A percentile compares a stretch with the other conserved stretches of the same genome.
These are phyloP conservation scores for Drosophila cyrtoloma DNA, from an alignment of 2,888 invertebrate species.

Conservation along the genomic window DNA sequence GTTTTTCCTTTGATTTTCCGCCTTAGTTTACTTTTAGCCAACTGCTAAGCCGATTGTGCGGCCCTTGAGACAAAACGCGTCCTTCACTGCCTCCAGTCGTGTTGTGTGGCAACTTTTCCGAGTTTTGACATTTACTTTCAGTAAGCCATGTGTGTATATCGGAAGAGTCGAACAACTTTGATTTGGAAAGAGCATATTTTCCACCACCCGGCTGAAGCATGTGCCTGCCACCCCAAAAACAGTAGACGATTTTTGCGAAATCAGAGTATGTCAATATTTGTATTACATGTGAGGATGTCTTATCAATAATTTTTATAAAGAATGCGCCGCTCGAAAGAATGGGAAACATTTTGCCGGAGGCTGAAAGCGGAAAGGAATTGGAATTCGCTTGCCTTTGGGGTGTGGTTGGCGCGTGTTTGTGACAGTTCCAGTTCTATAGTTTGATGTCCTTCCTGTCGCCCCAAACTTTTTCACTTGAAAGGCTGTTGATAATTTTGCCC, in stretches of 20 bases:
- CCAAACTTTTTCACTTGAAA: conserved; percentile 44
- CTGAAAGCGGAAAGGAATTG: conserved; percentile 28
- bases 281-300: conserved; percentile 72
- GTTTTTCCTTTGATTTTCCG: conserved; percentile 37
- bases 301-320: conserved; percentile 77
- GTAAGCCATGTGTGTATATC: conserved; percentile 1
- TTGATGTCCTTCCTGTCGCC: conserved; percentile 47
- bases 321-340: conserved; percentile 50
- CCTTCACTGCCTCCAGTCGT: background rate
- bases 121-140: conserved; percentile 69
- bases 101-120: conserved; percentile 38
- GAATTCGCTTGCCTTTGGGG: conserved; percentile 23
- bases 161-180: conserved; percentile 4
- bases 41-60: conserved; percentile 66
- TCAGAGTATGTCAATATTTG: conserved; percentile 77
- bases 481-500: conserved; percentile 49
- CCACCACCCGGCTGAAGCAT: conserved; percentile 24
- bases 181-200: conserved; percentile 6
- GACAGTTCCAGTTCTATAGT: conserved; percentile 70
- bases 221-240: conserved; percentile 1
- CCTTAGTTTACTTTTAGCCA: conserved; percentile 23
- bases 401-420: conserved; percentile 64
- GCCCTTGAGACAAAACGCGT: conserved; percentile 53
- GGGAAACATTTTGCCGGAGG: conserved; percentile 32
- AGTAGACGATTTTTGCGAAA: conserved; percentile 43